A percentile compares a stretch with the other conserved stretches of the same genome.
phyloP scores from a whole-genome alignment of 2,113 vertebrate species.

The Phasianus colchicus region DNA sequence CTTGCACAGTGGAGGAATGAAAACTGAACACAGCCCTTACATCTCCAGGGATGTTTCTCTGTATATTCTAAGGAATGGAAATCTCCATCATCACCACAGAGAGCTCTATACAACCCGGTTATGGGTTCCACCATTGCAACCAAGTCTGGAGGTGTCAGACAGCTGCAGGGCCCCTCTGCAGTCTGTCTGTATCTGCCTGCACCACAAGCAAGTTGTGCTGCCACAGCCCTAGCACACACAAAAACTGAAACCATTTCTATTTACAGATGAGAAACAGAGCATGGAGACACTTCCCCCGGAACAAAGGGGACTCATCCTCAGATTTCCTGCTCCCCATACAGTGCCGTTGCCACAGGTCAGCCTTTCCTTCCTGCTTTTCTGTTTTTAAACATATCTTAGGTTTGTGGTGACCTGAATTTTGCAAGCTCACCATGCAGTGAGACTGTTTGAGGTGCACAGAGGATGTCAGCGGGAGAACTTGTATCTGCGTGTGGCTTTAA shows the following conservation, averaged over 20 bases:
- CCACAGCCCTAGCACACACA: not conserved
- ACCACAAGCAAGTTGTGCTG: not conserved
- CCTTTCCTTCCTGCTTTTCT: not conserved
- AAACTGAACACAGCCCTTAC: not conserved
- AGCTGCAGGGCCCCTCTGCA: not conserved
- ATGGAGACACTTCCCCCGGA: not conserved
- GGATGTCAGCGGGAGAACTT: not conserved
- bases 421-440: not conserved
- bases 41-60: not conserved
- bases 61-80: not conserved
- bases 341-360: not conserved
- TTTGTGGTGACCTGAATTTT: not conserved
- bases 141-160: not conserved
- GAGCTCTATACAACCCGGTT: not conserved
- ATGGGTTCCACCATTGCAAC: not conserved
- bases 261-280: not conserved
- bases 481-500: fast-evolving
- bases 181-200: not conserved
- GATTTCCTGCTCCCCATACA: not conserved
- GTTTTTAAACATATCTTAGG: not conserved
- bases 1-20: not conserved
- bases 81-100: not conserved
- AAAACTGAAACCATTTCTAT: not conserved
- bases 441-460: not conserved
- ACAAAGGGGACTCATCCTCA: fast-evolving